phyloP scores from a whole-genome alignment of 2,888 invertebrate genomes.

The Bombylius major region DNA sequence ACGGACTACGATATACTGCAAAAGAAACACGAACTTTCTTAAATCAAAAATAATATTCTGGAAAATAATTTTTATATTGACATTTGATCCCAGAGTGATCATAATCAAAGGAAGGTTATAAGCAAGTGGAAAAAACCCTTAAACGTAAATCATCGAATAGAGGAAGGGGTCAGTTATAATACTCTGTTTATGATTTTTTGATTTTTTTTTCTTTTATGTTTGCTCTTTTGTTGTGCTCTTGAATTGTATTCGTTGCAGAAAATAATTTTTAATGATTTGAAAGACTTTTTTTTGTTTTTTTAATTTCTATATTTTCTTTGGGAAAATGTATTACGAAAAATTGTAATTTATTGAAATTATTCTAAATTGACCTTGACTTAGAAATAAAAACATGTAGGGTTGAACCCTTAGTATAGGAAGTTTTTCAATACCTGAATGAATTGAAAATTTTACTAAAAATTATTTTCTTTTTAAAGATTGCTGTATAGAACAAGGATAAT shows the following conservation, averaged over 20 bases:
- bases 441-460: too few species aligned
- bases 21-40: slow-evolving; percentile 8
- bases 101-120: slow-evolving; percentile 7
- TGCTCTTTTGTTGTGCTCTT: neutral
- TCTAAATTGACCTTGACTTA: neutral
- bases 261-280: too few species aligned
- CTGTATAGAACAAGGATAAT: too few species aligned
- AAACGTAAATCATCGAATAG: slow-evolving; percentile 3
- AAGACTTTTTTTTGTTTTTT: too few species aligned
- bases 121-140: neutral
- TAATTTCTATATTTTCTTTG: too few species aligned
- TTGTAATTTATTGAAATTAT: neutral
- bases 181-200: slow-evolving; percentile 5
- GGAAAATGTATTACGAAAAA: too few species aligned
- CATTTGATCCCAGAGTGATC: slow-evolving; percentile 15
- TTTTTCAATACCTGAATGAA: too few species aligned
- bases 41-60: slow-evolving; percentile 17
- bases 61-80: slow-evolving; percentile 16
- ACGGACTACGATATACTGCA: too few species aligned
- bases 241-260: too few species aligned
- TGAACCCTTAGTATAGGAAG: too few species aligned
- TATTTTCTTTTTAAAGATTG: too few species aligned
- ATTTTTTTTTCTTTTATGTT: neutral
- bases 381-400: neutral
- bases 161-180: slow-evolving; percentile 9